Evolutionary conservation across 2,113 vertebrate species (phyloP), one percentile per base, ranked within the genome.

Genomic region (Hyperopisus bebe): DNA sequence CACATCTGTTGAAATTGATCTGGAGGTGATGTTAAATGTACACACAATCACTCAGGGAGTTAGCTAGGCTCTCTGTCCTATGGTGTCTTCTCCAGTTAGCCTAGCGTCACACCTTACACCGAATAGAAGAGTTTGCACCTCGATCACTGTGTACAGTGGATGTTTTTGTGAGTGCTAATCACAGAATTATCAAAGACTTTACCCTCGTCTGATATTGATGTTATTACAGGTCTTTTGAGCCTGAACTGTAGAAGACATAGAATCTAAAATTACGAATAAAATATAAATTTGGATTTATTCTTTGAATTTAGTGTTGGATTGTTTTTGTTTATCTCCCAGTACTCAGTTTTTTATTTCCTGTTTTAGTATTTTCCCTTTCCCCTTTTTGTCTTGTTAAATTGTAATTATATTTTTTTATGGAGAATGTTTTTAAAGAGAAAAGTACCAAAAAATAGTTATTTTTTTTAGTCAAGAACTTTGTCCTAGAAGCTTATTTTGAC

Each of bases 401-500:
- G 95, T 96, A 97, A 97, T 97, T 97, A 93, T 96, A 97, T 97
- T 97, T 97, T 96, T 97, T 94, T 96, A 96, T 96, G 96, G 95
- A 95, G 96, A 94, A 96, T 96, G 58, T 86, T 53, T 94, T 93
- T 94, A 94, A 96, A 94, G 92, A 95, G 94, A 96, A 94, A 92
- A 95, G 95, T 92, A 92, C 92, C 94, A 92, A 92, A 94, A 94
- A 92, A 94, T 93, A 89, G 89, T 19, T 51, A 93, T 89, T 89
- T 93, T 90, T 31, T 92, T 94, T 24, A 95, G 95, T 95, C 94
- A 94, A 93, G 91, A 93, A 95, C 92, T 92, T 31, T 87, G 84
- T 87, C 21, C 85, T 90, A 77, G 83, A 93, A 93, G 89, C 92
- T 90, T 93, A 92, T 96, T 95, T 92, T 94, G 94, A 94, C 88